Evolutionary conservation across 2,113 vertebrate species (phyloP).

Genomic region (Myotis yumanensis): DNA sequence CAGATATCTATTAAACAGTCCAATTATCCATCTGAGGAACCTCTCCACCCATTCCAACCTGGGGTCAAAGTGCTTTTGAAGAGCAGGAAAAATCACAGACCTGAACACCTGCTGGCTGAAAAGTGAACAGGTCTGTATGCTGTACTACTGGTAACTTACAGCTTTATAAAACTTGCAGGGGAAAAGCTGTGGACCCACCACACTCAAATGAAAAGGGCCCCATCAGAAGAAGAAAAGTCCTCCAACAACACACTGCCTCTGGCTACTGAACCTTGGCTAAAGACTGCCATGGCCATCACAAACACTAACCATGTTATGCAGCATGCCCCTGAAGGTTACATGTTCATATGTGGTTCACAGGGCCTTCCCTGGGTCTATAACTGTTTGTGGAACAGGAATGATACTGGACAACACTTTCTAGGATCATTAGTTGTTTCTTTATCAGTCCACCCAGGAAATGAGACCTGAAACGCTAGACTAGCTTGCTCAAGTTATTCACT

Average conservation of each 20-base stretch:
- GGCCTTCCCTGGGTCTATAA: not conserved
- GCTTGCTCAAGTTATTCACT: not conserved
- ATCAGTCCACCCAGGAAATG: not conserved
- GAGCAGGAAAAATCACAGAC: not conserved
- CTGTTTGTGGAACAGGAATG: not conserved
- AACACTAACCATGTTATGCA: not conserved
- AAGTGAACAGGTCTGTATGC: not conserved
- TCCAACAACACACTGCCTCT: not conserved
- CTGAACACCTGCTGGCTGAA: not conserved
- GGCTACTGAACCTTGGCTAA: not conserved
- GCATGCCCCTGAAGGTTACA: not conserved
- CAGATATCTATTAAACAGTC: not conserved
- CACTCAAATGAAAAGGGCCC: not conserved
- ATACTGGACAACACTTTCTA: not conserved
- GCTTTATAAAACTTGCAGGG: not conserved
- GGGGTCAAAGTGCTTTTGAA: not conserved
- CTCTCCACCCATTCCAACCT: not conserved
- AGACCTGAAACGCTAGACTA: not conserved
- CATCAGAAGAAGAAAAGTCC: not conserved
- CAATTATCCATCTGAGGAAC: not conserved
- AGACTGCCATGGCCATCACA: not conserved
- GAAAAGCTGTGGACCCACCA: not conserved
- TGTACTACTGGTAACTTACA: not conserved
- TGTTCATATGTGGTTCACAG: not conserved
- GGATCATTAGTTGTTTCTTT: not conserved